These are phyloP conservation scores for Hephaestus fuliginosus DNA, from an alignment of 2,797 vertebrate genomes.

Conservation along the genomic window DNA sequence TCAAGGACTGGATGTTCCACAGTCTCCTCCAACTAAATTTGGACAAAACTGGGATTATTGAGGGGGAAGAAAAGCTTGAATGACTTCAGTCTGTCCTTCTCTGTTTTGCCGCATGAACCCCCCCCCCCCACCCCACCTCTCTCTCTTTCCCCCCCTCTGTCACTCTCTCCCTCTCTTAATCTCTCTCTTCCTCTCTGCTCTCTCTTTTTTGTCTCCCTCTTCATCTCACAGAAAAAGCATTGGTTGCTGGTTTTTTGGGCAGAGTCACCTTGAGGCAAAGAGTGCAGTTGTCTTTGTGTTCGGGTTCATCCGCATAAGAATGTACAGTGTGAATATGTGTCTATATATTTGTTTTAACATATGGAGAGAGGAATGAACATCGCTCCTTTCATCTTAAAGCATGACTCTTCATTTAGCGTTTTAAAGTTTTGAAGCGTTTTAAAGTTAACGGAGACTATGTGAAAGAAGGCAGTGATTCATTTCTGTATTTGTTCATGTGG, in stretches of 20 bases:
- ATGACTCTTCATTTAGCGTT: not conserved
- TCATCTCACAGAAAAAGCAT: conserved; percentile 65
- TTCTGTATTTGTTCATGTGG: not conserved
- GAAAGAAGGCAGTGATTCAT: not conserved
- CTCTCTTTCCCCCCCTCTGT: conserved; percentile 10
- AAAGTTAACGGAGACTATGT: conserved; percentile 9
- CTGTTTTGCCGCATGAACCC: conserved; percentile 56
- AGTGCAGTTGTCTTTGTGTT: conserved; percentile 16
- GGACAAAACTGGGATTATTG: conserved; percentile 80
- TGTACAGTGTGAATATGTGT: not conserved
- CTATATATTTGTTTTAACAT: not conserved
- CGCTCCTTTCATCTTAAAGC: not conserved
- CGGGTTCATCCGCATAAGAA: not conserved
- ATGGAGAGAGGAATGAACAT: not conserved
- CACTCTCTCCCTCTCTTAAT: conserved; percentile 45
- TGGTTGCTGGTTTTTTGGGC: conserved; percentile 50
- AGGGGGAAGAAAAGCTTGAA: conserved; percentile 72
- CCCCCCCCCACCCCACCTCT: not conserved
- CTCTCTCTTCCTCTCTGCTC: conserved; percentile 50
- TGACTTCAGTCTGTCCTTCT: conserved; percentile 78
- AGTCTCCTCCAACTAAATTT: conserved; percentile 77
- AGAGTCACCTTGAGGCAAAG: conserved; percentile 73
- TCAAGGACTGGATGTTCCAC: conserved; percentile 75
- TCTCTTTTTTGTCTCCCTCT: conserved; percentile 59
- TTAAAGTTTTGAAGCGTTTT: conserved; percentile 6